A percentile compares a stretch with the other conserved stretches of the same genome.
Evolutionary conservation across 2,888 invertebrate genomes (phyloP).

Genomic region (Nomada fucata): DNA sequence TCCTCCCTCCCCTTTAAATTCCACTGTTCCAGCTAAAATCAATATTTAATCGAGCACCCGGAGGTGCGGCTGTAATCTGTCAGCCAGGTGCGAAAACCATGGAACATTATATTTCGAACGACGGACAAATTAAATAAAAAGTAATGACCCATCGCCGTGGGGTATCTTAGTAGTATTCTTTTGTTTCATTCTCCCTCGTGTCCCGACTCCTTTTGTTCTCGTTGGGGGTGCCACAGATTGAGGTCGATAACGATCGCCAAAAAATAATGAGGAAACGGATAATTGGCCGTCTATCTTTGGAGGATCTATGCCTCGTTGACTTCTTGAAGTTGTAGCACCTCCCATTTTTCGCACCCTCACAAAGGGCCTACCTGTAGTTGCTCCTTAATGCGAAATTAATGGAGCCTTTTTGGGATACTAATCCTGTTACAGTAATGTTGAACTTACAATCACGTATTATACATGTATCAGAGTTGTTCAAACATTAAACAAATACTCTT

Average conservation of each 20-base stretch:
- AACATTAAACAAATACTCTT: no score
- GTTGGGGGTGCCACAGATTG: neutral
- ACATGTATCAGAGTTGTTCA: no score
- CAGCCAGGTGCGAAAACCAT: constrained; percentile 76
- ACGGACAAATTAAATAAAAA: constrained; percentile 6
- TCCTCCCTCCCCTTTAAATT: constrained; percentile 9
- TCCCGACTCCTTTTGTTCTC: neutral
- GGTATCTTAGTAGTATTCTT: constrained; percentile 48
- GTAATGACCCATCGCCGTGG: constrained; percentile 58
- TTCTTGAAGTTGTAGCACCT: constrained; percentile 28
- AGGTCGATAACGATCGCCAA: constrained; percentile 61
- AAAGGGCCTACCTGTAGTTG: neutral
- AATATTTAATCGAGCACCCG: constrained; percentile 72
- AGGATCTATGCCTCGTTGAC: constrained; percentile 43
- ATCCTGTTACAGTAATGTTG: neutral
- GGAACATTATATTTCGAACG: constrained; percentile 69
- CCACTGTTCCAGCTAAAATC: constrained; percentile 61
- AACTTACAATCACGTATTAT: no score
- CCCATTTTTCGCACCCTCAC: constrained; percentile 49
- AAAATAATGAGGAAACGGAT: constrained; percentile 62
- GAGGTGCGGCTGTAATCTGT: constrained; percentile 41
- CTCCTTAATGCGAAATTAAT: neutral
- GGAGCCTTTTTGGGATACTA: neutral
- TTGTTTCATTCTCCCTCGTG: constrained; percentile 18
- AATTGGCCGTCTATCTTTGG: constrained; percentile 62